These are phyloP conservation scores for Ichneumon xanthorius DNA, from an alignment of 2,888 invertebrate species.

Conservation along the genomic window DNA sequence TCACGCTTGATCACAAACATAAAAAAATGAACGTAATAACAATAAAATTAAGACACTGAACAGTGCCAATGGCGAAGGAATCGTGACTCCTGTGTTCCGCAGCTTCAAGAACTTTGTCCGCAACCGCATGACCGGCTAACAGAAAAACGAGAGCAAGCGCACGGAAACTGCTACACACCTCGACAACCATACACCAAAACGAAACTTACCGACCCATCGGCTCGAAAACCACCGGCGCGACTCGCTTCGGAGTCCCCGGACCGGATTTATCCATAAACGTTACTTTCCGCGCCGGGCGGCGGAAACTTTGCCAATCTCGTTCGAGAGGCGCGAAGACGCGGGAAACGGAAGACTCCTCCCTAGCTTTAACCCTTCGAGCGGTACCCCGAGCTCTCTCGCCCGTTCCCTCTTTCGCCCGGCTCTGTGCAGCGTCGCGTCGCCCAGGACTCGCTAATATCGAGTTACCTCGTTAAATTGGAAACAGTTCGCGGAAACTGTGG, in stretches of 20 bases:
- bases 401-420: not conserved
- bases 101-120: too few relatives aligned
- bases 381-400: not conserved
- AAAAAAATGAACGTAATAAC: too few relatives aligned
- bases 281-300: constrained; percentile 70
- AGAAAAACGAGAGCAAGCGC: not conserved
- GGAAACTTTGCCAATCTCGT: constrained; percentile 80
- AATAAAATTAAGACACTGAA: too few relatives aligned
- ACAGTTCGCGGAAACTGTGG: constrained; percentile 72
- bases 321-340: constrained; percentile 69
- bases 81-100: too few relatives aligned
- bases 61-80: too few relatives aligned
- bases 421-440: constrained; percentile 26
- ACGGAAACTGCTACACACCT: not conserved
- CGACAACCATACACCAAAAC: constrained; percentile 10
- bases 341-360: constrained; percentile 44
- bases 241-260: constrained; percentile 14
- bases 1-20: too few relatives aligned
- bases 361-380: constrained; percentile 28
- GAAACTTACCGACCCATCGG: constrained; percentile 12
- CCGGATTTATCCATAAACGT: constrained; percentile 79
- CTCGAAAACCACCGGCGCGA: constrained; percentile 24
- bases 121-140: not conserved
- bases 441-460: constrained; percentile 76
- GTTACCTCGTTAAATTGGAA: constrained; percentile 81